These are phyloP conservation scores for Dolichoris vasculosae DNA, from an alignment of 1,140 invertebrate species.

Conservation along the genomic window DNA sequence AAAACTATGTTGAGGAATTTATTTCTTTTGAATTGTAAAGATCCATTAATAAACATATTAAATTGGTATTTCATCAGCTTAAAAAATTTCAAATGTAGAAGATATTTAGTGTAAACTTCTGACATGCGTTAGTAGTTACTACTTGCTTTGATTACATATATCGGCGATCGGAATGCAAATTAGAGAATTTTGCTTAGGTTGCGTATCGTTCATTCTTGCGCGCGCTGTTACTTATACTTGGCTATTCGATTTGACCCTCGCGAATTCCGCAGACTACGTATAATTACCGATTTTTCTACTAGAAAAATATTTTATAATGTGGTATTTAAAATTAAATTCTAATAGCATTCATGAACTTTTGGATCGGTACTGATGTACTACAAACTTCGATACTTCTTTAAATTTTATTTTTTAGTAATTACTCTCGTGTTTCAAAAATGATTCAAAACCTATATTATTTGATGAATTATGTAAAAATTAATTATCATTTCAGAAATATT, in stretches of 20 bases:
- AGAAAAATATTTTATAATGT: background rate
- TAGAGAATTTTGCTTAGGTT: background rate
- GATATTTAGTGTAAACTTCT: background rate
- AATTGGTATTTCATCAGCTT: no score
- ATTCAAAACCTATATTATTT: no score
- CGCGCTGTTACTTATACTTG: background rate
- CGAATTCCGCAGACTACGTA: background rate
- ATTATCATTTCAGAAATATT: no score
- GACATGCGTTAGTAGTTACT: slow-evolving; percentile 30
- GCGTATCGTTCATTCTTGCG: background rate
- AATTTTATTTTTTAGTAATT: no score
- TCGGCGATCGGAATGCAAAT: background rate
- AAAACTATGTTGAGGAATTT: no score
- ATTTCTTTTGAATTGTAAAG: no score
- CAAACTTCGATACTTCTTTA: no score
- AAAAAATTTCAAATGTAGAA: no score
- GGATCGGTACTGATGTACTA: no score
- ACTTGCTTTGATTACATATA: background rate
- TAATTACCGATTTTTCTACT: background rate
- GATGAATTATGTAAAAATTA: no score
- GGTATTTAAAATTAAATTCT: background rate
- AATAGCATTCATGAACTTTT: background rate
- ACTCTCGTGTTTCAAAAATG: no score
- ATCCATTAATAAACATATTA: no score
- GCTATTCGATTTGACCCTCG: background rate